phyloP scores from a whole-genome alignment of 2,797 vertebrate species.

The Otus scops region DNA sequence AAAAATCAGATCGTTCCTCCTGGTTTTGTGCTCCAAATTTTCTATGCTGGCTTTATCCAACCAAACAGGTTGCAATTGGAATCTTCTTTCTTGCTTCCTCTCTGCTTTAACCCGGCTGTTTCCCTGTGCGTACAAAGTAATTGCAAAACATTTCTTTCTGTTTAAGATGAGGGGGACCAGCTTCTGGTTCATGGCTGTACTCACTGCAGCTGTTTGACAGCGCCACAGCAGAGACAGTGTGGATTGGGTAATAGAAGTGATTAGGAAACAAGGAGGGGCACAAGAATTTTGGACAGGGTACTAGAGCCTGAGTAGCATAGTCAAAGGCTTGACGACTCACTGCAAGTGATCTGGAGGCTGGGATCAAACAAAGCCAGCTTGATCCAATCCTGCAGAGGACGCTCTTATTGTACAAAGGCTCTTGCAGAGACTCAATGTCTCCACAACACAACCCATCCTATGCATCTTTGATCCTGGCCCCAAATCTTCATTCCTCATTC shows the following conservation, averaged over 20 bases:
- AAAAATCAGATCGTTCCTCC: background rate
- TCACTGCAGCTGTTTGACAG: slow-evolving; percentile 14
- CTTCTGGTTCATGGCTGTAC: background rate
- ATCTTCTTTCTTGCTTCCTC: background rate
- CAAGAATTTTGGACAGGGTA: background rate
- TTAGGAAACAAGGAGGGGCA: slow-evolving; percentile 10
- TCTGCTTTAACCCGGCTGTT: background rate
- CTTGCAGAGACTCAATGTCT: background rate
- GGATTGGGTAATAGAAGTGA: background rate
- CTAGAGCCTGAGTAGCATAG: background rate
- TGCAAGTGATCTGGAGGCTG: background rate
- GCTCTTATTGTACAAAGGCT: background rate
- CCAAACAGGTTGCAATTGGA: background rate
- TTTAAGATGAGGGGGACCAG: background rate
- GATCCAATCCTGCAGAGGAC: background rate
- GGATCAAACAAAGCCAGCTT: background rate
- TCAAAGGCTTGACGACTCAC: background rate
- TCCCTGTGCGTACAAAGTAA: background rate
- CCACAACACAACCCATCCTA: background rate
- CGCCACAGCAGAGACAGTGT: background rate
- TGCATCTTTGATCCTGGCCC: background rate
- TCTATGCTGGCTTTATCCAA: background rate
- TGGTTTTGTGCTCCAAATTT: background rate
- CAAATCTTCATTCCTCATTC: background rate
- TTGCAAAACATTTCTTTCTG: background rate